Base-by-base conservation (phyloP, 1,140 invertebrate genomes). In the Ruditapes philippinarum region DNA sequence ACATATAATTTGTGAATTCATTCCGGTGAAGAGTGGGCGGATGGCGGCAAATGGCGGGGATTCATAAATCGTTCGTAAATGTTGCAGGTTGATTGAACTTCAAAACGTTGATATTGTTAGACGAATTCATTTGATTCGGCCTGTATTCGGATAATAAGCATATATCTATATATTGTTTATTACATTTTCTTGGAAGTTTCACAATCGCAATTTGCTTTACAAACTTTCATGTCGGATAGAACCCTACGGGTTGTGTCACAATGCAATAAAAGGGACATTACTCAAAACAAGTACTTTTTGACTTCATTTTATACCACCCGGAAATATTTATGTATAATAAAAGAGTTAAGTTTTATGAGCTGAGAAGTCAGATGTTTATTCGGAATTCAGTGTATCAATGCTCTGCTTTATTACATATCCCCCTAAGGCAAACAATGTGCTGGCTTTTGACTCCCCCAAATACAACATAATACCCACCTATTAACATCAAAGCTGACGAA, bases 401-500 rank as follows among this genome's bases (percentile, higher is more conserved):
- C 45, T 51, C 74, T n/a, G 0, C 1, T 78, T 78, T 78, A 78
- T 78, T 49, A 7, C 74, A 36, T 78, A 31, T 78, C 31, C 31
- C 45, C 19, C 22, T 49, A 36, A 54, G 42, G 19, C 28, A n/a
- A 78, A 78, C 74, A 78, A 54, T 57, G 33, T 19, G 42, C 45
- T 11, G 45, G 36, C 25, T 51, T 49, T 78, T n/a, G 33, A 78
- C 74, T 54, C 74, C 74, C 74, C 45, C 42, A 70, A 74, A 51
- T 51, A 51, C 25, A 68, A 82, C 38, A 25, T 54, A 54, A 73
- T 73, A 49, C 28, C 38, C 40, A n/a, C 40, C 49, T 54, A 84
- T 84, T 51, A 84, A 84, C 82, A 54, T 84, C 82, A 84, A 84
- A 84, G 80, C 82, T 49, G 22, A 42, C 42, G 22, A 49, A 73